Base-by-base conservation (phyloP, 2,888 invertebrate species). In the Epinotia ramella region DNA sequence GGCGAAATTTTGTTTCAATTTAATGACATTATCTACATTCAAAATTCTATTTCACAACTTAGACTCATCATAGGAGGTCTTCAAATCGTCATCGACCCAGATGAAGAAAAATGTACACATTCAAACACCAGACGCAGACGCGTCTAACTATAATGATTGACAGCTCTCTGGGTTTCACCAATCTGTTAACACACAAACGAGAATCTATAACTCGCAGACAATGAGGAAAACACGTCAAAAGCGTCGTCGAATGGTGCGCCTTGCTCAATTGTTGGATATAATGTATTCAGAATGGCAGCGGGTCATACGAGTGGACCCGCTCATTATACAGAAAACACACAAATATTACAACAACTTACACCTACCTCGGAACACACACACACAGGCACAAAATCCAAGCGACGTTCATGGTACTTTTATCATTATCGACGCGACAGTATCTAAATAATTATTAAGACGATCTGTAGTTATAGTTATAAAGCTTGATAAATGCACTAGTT, bases 301-400 rank as follows among this genome's bases (percentile, higher is more conserved):
- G 93, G 92, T 93, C 92, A 90, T 80, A 78, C 84, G 84, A 81
- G 83, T 89, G 65, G 89, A 88, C 90, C 89, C 84, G 81, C 84
- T 81, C 84, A 86, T 86, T 87, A 72, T 57, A 59, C 72, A 65
- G n/a, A 65, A 57, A 73, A 53, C 72, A 60, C 66, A 60, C 57
- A 73, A 18, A 66, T 64, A 62, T 62, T 16, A 62, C 33, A 64
- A 24, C 28, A 28, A 40, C 40, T 56, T 4, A 59, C 70, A 62
- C 71, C 24, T 49, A 66, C 71, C 40, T 66, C n/a, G 7, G 64
- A 60, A 68, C 68, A 68, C 68, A 68, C 40, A 49, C 46, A 28
- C 60, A 49, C 46, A 70, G 24, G 28, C 20, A 62, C 46, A 70
- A 18, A 62, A 60, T 62, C 56, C 33, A 16, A 13, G 20, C 13